Evolutionary conservation across 2,113 vertebrate species (phyloP), one percentile per base, ranked within the genome.

Genomic region (Campylomormyrus tamandua): DNA sequence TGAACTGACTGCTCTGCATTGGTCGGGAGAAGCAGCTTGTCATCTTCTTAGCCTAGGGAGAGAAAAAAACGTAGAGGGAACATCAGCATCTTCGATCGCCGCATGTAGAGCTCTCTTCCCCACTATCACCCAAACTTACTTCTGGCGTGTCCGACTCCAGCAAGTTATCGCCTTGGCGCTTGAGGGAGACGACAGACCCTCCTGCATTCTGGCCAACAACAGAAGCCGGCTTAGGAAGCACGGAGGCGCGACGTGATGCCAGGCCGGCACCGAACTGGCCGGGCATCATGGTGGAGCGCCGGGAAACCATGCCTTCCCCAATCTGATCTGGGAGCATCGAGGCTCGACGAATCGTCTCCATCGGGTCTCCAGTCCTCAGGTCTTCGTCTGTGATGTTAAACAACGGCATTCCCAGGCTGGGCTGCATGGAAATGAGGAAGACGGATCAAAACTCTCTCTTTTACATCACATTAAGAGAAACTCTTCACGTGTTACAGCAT

Each of bases 11-110:
- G 70, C 83, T 91, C 21, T 53, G 58, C 17, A 58, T 95, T 0
- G 97, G 96, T 0, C 96, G 96, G 0, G 97, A 96, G 92, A 99
- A 99, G 91, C 98, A 98, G 92, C 96, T 97, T 89, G 95, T 93
- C 0, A 94, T 93, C 86, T 96, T 96, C 93, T 97, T 99, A 88
- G 93, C 94, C 96, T 96, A 53, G 94, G 92, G 49, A 6, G 7
- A 19, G n/a, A n/a, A 77, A 87, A 45, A 5, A 21, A 3, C 10
- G 11, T 3, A 87, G 49, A 5, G 7, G 5, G n/a, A 35, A 13
- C 50, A 35, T 31, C 3, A 87, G 85, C 48, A 35, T 56, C 48
- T 50, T 50, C n/a, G 5, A 27, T 4, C 2, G 13, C 39, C 46
- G 50, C 0, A 2, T 10, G 27, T 3, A 5, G 1, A 0, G 42